A percentile compares a stretch with the other conserved stretches of the same genome.
These are phyloP conservation scores for Pristis pectinata DNA, from an alignment of 2,797 vertebrate species.

Conservation along the genomic window DNA sequence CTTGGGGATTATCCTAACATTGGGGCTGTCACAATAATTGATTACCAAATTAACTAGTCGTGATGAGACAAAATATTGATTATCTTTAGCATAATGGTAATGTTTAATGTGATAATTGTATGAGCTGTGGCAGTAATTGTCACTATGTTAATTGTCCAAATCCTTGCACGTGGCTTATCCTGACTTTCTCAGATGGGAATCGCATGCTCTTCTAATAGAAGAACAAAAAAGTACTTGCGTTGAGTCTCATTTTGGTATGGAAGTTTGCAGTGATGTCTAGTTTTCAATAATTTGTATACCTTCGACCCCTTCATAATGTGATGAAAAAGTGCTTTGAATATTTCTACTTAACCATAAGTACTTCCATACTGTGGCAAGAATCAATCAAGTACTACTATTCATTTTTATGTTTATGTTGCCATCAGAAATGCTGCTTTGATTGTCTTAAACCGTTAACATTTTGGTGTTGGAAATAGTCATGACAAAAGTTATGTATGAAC, in stretches of 20 bases:
- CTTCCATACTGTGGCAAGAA: background rate
- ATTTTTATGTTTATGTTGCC: background rate
- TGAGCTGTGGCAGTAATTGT: conserved; percentile 36
- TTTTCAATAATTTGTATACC: background rate
- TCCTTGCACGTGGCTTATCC: conserved; percentile 6
- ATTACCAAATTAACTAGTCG: conserved; percentile 34
- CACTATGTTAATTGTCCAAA: conserved; percentile 35
- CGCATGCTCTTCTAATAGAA: background rate
- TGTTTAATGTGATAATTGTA: conserved; percentile 38
- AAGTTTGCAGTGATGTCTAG: background rate
- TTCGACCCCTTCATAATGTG: background rate
- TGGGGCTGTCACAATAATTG: conserved; percentile 37
- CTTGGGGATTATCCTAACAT: conserved; percentile 34
- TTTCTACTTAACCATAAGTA: background rate
- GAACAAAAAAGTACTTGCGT: background rate
- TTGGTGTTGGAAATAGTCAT: background rate
- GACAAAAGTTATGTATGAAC: background rate
- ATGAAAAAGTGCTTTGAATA: background rate
- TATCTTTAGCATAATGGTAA: conserved; percentile 34
- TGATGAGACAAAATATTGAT: conserved; percentile 36
- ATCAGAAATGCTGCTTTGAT: background rate
- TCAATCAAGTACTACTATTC: background rate
- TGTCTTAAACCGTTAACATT: background rate
- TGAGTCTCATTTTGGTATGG: background rate
- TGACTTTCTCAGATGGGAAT: conserved; percentile 17